phyloP scores from a whole-genome alignment of 53 echinoderm and acorn worm genomes.

The Holothuria leucospilota region DNA sequence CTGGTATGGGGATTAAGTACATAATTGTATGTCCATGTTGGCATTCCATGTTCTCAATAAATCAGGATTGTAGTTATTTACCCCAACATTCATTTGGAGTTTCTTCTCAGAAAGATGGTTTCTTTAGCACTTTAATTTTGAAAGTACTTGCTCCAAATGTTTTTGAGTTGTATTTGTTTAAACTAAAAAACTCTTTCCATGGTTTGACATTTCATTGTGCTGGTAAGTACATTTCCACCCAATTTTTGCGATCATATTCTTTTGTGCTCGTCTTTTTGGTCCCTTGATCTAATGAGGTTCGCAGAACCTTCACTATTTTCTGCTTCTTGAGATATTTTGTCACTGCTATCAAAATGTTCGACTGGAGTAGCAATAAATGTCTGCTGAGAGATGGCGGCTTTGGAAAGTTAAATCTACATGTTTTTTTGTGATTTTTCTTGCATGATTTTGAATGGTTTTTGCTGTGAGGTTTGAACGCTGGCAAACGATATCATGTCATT shows the following conservation, averaged over 20 bases:
- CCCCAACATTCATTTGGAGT: slow-evolving; percentile 62
- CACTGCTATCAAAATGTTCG: not conserved
- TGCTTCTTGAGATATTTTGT: not conserved
- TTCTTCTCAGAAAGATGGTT: slow-evolving; percentile 58
- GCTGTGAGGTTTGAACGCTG: slow-evolving; percentile 65
- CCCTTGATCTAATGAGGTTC: not conserved
- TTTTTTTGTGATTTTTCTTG: slow-evolving; percentile 56
- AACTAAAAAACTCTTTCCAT: slow-evolving; percentile 48
- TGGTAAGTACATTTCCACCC: slow-evolving; percentile 32
- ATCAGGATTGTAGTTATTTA: slow-evolving; percentile 70
- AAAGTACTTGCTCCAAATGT: slow-evolving; percentile 62
- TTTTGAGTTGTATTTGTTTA: slow-evolving; percentile 52
- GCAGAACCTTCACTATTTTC: not conserved
- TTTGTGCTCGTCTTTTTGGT: slow-evolving; percentile 3
- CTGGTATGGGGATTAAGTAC: slow-evolving; percentile 60
- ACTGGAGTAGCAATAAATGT: slow-evolving; percentile 58
- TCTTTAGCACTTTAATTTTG: slow-evolving; percentile 23
- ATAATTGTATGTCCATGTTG: slow-evolving; percentile 73
- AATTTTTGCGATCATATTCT: slow-evolving; percentile 1
- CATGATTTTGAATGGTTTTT: slow-evolving; percentile 68
- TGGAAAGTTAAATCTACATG: slow-evolving; percentile 79
- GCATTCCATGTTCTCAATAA: slow-evolving; percentile 69
- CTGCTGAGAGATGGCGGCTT: slow-evolving; percentile 67
- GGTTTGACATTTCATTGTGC: slow-evolving; percentile 35
- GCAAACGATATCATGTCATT: slow-evolving; percentile 63